Conservation (phyloP, 2,888 invertebrate species). For the Hydraecia micacea region DNA sequence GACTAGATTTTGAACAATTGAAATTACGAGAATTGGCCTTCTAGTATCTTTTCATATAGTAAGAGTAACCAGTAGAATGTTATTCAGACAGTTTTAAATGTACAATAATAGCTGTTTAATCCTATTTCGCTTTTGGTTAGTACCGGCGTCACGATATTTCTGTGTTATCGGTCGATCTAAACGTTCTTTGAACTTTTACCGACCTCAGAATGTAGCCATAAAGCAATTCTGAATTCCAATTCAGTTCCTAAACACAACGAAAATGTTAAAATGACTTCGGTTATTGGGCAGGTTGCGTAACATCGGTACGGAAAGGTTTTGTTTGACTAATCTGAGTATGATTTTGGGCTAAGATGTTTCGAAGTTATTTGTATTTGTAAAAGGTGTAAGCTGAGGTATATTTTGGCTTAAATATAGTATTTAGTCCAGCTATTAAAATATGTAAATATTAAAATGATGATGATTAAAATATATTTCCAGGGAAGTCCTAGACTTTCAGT, state of each 20-base stretch:
- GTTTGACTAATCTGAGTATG: background rate
- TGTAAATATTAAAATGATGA: too few species aligned
- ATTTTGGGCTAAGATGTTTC: slow-evolving; percentile 15
- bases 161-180: slow-evolving; percentile 81
- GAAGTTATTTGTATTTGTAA: background rate
- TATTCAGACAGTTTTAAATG: slow-evolving; percentile 46
- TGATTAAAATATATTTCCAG: background rate
- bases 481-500: too few species aligned
- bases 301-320: slow-evolving; percentile 4
- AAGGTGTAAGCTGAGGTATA: background rate
- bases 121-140: slow-evolving; percentile 47
- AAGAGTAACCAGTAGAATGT: slow-evolving; percentile 23
- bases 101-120: slow-evolving; percentile 50
- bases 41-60: slow-evolving; percentile 28
- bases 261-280: slow-evolving; percentile 59
- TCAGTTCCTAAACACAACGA: slow-evolving; percentile 68
- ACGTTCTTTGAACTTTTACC: slow-evolving; percentile 81
- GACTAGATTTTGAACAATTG: too few species aligned
- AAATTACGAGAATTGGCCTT: too few species aligned
- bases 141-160: slow-evolving; percentile 68
- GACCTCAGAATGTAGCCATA: slow-evolving; percentile 67
- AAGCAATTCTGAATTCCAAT: slow-evolving; percentile 69
- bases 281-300: slow-evolving; percentile 56
- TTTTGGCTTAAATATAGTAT: background rate
- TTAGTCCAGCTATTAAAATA: background rate